Percentiles rank a stretch among this genome's conserved stretches.
These are phyloP conservation scores for Chaetops frenatus DNA, from an alignment of 2,113 vertebrate species.

Conservation along the genomic window DNA sequence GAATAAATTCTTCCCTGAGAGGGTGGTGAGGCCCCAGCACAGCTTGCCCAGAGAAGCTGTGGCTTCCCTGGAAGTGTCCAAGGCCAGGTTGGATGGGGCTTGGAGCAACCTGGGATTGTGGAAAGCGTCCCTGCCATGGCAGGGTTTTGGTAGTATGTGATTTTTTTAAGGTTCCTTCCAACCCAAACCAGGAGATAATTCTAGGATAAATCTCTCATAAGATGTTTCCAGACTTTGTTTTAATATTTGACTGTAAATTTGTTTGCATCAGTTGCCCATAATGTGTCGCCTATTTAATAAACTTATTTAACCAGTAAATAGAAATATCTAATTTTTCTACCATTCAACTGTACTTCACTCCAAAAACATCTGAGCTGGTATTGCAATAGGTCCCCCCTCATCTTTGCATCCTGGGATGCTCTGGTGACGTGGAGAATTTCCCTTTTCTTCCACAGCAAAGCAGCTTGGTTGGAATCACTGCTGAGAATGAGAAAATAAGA, in stretches of 20 bases:
- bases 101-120: neutral
- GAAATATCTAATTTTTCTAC: neutral
- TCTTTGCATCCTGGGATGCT: neutral
- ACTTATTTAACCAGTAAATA: neutral
- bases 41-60: neutral
- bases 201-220: neutral
- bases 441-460: neutral
- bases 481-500: neutral
- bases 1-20: neutral
- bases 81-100: rapidly evolving
- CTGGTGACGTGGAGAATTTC: neutral
- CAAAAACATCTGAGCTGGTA: neutral
- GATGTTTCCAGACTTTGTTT: neutral
- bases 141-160: neutral
- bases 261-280: neutral
- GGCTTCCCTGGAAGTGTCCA: neutral
- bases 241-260: neutral
- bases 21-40: neutral
- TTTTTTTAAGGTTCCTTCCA: neutral
- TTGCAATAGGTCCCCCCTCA: neutral
- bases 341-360: neutral
- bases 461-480: neutral
- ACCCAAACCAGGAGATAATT: neutral
- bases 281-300: neutral
- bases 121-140: neutral